phyloP scores from a whole-genome alignment of 2,797 vertebrate species.

The Decapterus maruadsi region DNA sequence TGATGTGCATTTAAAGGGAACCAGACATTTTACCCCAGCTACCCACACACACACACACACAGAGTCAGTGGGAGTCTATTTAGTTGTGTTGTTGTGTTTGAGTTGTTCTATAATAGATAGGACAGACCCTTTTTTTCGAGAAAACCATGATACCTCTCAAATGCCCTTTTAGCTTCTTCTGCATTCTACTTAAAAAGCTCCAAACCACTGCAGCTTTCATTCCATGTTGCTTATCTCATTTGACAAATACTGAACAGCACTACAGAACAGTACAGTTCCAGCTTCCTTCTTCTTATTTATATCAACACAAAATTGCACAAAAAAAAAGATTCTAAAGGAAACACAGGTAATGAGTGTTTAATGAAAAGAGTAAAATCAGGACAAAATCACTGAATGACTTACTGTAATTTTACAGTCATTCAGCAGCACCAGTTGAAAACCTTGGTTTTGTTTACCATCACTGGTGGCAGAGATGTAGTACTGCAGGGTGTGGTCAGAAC shows the following conservation, averaged over 20 bases:
- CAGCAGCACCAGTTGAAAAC: not conserved
- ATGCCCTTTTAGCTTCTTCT: not conserved
- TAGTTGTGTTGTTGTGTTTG: not conserved
- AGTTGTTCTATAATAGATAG: not conserved
- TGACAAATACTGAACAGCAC: not conserved
- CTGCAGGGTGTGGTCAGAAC: not conserved
- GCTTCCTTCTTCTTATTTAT: not conserved
- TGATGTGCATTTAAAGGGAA: conserved; percentile 84
- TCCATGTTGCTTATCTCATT: not conserved
- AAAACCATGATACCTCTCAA: conserved; percentile 7
- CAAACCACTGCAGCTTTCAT: not conserved
- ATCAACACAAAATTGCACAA: not conserved
- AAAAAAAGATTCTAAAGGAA: not conserved
- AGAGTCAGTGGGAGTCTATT: conserved; percentile 10
- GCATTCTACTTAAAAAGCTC: not conserved
- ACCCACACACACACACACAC: conserved; percentile 28
- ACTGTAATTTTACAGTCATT: too few relatives aligned
- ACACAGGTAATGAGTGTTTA: not conserved
- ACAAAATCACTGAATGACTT: not conserved
- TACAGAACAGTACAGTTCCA: not conserved
- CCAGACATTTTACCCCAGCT: conserved; percentile 67
- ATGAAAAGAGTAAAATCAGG: too few relatives aligned
- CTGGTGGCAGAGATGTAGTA: not conserved
- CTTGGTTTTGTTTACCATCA: too few relatives aligned
- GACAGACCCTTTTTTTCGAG: conserved; percentile 3